Evolutionary conservation across 2,113 vertebrate species (phyloP), one percentile per base, ranked within the genome.

Genomic region (Calyptommatus sinebrachiatus): DNA sequence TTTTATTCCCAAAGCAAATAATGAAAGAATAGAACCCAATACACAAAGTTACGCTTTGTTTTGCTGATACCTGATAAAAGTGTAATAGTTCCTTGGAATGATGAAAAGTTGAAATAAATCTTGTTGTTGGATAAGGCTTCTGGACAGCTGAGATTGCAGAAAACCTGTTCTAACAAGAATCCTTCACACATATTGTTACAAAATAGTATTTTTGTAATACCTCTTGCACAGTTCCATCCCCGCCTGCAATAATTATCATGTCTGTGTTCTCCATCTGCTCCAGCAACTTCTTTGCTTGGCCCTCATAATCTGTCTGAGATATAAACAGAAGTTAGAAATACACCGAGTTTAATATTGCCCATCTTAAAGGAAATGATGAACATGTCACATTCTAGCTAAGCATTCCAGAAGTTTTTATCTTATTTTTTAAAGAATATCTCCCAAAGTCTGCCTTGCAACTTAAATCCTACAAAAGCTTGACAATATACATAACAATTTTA

Each of bases 161-260:
- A 4, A 57, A 57, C 53, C 12, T 57, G 53, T 57, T 57, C 53
- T 57, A 57, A 57, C 53, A 57, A 57, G 53, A 57, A 57, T 57
- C 12, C 53, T 57, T 57, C 53, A 14, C 53, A 57, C 53, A 18
- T 57, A 57, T 57, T 57, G 53, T 18, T 57, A 18, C 53, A 16
- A 4, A 57, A 14, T 57, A 18, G 14, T 57, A 57, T 18, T 82
- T 20, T 76, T 24, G 24, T 45, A 65, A 50, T 93, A 97, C 97
- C 96, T 99, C 98, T 91, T 99, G 98, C 28, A 99, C 85, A 0
- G 98, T 99, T 71, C 98, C 98, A 62, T 98, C 97, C 50, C 98
- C 98, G 82, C 98, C 98, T 4, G 98, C 98, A 71, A 99, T 96
- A 26, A 99, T 97, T 85, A 99, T 95, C 90, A 99, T 90, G 86